Base-by-base conservation (phyloP, 2,113 vertebrate species). In the Lophius piscatorius region DNA sequence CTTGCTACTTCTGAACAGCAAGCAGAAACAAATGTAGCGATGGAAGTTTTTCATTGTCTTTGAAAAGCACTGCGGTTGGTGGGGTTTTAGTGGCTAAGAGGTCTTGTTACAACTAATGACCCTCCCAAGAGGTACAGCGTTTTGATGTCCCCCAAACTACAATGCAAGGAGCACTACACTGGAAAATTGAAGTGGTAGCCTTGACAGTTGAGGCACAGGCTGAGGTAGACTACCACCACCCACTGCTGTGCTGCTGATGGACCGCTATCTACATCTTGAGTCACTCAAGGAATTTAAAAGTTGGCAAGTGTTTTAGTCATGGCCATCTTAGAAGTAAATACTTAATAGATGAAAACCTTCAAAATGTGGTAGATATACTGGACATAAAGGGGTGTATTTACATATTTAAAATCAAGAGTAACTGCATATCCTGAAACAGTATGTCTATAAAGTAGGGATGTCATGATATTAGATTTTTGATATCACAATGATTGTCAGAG, bases 11-110 rank as follows among this genome's bases (percentile, higher is more conserved):
- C 88, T 89, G 90, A 86, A 85, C 84, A 44, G 87, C 89, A 87
- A 89, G 91, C 75, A 90, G 89, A 92, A 87, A 88, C 91, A 87
- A 88, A 88, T 88, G 87, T 87, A 88, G 87, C 79, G n/a, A 45
- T 70, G 87, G 88, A 86, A 87, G 88, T 87, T 87, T 91, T 91
- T 90, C 65, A 87, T 89, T 88, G 84, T 92, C 88, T 93, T 92
- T 92, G 90, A 94, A 93, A 87, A 85, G 35, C 78, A 70, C 63
- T 72, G 80, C 50, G 70, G 81, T 74, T 34, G 49, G 26, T 74
- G 70, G 38, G 61, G 73, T 50, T 78, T 59, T 18, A 63, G 34
- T 13, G 55, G 77, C 40, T 52, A 23, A 2, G 69, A 84, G 91
- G 76, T 87, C 82, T 70, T 80, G 81, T 86, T 89, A 88, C 78